A percentile compares a stretch with the other conserved stretches of the same genome.
Evolutionary conservation across 2,888 invertebrate genomes (phyloP).

Genomic region (Dexiosoma caninum): DNA sequence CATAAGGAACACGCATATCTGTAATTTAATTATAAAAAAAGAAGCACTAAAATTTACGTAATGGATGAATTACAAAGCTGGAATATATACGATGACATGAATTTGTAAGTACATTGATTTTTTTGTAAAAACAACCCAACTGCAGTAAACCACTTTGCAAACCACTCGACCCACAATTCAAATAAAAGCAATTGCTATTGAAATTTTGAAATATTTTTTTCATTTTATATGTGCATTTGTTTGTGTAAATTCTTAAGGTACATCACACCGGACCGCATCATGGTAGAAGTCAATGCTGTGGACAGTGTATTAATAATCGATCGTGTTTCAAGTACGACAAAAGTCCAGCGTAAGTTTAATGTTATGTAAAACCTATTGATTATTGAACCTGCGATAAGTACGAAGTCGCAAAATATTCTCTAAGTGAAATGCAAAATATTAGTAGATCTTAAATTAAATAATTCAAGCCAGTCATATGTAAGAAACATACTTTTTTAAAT

Average conservation of each 20-base stretch:
- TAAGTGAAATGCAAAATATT: too few species aligned
- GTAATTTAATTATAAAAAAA: background rate
- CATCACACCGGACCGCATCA: constrained; percentile 92
- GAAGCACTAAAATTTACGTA: background rate
- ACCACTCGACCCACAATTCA: constrained; percentile 51
- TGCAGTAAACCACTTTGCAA: background rate
- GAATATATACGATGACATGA: constrained; percentile 84
- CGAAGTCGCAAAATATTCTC: too few species aligned
- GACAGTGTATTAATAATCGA: constrained; percentile 91
- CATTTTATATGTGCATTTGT: background rate
- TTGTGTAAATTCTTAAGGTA: constrained; percentile 83
- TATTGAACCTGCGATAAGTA: too few species aligned
- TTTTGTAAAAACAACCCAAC: background rate
- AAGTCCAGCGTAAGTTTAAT: constrained; percentile 81
- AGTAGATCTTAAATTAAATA: too few species aligned
- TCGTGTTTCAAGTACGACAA: constrained; percentile 85
- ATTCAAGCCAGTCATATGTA: too few species aligned
- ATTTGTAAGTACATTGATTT: constrained; percentile 81
- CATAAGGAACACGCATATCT: background rate
- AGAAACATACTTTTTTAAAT: too few species aligned
- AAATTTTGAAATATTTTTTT: constrained; percentile 24
- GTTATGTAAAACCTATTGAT: background rate
- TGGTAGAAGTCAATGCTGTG: constrained; percentile 87
- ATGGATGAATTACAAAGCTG: constrained; percentile 62
- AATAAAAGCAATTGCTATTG: constrained; percentile 11